Percentiles rank a stretch among this genome's conserved stretches.
Conservation (phyloP, 2,797 vertebrate genomes). For the Loris lydekkerianus region DNA sequence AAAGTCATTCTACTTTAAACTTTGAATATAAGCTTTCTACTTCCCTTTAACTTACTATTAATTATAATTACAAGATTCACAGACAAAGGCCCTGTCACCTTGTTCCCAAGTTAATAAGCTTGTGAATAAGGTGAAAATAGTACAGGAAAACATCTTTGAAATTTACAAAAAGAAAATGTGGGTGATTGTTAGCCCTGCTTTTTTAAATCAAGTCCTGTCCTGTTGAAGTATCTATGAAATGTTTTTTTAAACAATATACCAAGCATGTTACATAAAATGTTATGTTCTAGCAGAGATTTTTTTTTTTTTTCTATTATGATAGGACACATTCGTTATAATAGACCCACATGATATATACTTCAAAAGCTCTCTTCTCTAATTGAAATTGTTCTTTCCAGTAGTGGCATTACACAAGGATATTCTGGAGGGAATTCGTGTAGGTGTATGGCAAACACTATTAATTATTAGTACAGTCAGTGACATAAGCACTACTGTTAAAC, state of each 20-base stretch:
- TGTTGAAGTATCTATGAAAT: slow-evolving; percentile 62
- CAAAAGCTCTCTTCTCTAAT: slow-evolving; percentile 63
- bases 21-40: slow-evolving; percentile 76
- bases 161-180: slow-evolving; percentile 56
- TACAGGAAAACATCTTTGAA: slow-evolving; percentile 62
- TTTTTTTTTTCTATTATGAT: slow-evolving; percentile 46
- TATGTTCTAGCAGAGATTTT: slow-evolving; percentile 1
- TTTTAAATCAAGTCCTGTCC: slow-evolving; percentile 51
- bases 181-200: slow-evolving; percentile 55
- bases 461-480: slow-evolving; percentile 85
- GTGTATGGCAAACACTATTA: slow-evolving; percentile 84
- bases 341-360: slow-evolving; percentile 67
- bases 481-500: slow-evolving; percentile 77
- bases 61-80: slow-evolving; percentile 81
- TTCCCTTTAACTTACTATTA: slow-evolving; percentile 83
- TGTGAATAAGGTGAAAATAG: slow-evolving; percentile 71
- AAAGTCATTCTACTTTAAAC: slow-evolving; percentile 78
- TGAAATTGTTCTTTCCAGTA: slow-evolving; percentile 74
- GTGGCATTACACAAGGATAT: slow-evolving; percentile 69
- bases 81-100: slow-evolving; percentile 81
- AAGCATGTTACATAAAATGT: slow-evolving; percentile 74
- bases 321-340: neutral
- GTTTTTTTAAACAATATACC: slow-evolving; percentile 73
- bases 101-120: slow-evolving; percentile 76
- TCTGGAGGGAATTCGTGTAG: slow-evolving; percentile 78